These are phyloP conservation scores for Chaetops frenatus DNA, from an alignment of 2,113 vertebrate genomes.

Conservation along the genomic window DNA sequence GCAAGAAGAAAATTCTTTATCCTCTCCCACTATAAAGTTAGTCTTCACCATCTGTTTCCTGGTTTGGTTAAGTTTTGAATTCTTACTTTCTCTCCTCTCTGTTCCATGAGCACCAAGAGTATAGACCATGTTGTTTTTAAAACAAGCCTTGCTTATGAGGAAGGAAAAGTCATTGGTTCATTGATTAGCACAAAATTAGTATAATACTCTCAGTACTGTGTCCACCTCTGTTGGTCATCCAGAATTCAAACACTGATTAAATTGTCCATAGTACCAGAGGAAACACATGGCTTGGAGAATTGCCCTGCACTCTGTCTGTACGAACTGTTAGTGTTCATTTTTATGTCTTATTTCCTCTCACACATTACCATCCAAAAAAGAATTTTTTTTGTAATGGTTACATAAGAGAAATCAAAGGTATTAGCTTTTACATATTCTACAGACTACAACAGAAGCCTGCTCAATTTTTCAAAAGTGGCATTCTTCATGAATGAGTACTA, in stretches of 20 bases:
- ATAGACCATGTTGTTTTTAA: neutral
- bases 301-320: neutral
- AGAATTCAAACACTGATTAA: neutral
- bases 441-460: neutral
- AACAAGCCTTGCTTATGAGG: neutral
- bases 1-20: neutral
- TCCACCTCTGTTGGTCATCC: neutral
- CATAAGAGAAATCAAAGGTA: neutral
- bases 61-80: neutral
- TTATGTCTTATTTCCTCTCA: neutral
- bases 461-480: neutral
- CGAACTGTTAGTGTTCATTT: neutral
- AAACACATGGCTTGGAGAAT: neutral
- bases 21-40: neutral
- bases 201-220: neutral
- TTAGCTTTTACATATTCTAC: neutral
- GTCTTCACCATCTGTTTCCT: neutral
- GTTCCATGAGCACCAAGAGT: neutral
- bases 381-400: neutral
- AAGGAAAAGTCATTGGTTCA: neutral
- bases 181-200: neutral
- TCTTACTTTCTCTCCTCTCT: neutral
- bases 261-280: neutral
- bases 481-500: neutral
- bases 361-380: neutral